Evolutionary conservation across 64 coral and sea anemone genomes (phyloP).

Genomic region (Porites australiensis): DNA sequence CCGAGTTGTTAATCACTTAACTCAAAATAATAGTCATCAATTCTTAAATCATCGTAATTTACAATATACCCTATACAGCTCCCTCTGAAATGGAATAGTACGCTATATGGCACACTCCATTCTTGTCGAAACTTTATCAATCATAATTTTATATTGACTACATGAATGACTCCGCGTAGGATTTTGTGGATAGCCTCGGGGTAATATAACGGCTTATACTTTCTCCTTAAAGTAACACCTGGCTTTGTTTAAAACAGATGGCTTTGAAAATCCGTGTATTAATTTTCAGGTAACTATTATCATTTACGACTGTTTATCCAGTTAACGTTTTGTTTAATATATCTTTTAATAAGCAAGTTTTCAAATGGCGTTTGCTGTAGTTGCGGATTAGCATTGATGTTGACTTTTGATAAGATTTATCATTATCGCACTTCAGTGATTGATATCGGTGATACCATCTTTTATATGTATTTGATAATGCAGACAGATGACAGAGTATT

Average conservation of each 20-base stretch:
- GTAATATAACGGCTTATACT: background rate
- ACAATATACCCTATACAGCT: too few relatives aligned
- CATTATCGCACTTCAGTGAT: background rate
- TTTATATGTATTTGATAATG: too few relatives aligned
- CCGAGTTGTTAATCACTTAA: too few relatives aligned
- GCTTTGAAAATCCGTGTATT: background rate
- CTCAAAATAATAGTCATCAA: too few relatives aligned
- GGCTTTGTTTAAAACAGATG: slow-evolving; percentile 11
- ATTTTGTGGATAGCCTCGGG: background rate
- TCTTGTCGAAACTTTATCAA: background rate
- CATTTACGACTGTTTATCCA: background rate
- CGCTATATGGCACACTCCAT: too few relatives aligned
- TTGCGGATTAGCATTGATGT: background rate
- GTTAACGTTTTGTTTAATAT: slow-evolving; percentile 2
- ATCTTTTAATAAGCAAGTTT: slow-evolving; percentile 4
- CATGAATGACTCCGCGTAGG: background rate
- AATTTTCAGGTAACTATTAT: background rate
- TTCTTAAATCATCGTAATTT: too few relatives aligned
- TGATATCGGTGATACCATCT: background rate
- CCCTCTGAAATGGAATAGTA: background rate
- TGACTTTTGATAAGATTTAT: background rate
- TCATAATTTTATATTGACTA: background rate
- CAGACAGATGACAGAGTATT: background rate
- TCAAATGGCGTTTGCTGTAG: background rate
- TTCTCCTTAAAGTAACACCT: background rate